Evolutionary conservation across 2,888 invertebrate genomes (phyloP).

Genomic region (Bellardia pandia): DNA sequence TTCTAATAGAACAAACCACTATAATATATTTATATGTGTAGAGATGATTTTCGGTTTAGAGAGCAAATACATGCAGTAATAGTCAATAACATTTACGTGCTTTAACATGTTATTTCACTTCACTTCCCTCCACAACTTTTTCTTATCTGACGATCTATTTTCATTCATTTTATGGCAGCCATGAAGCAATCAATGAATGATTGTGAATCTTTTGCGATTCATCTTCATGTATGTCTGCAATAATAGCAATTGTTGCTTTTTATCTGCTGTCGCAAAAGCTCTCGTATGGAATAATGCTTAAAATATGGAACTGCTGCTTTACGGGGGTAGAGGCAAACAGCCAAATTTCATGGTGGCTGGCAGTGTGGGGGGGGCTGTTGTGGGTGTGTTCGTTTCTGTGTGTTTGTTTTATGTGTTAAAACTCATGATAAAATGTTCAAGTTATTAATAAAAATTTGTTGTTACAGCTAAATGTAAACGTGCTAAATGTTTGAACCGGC

Average conservation of each 20-base stretch:
- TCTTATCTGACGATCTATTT: conserved; percentile 19
- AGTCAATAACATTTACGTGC: conserved; percentile 63
- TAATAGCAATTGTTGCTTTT: conserved; percentile 57
- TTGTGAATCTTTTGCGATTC: conserved; percentile 37
- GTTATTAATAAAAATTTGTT: conserved; percentile 2
- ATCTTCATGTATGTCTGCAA: conserved; percentile 33
- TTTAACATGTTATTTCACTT: conserved; percentile 21
- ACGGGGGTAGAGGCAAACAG: not conserved
- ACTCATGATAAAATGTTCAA: conserved; percentile 18
- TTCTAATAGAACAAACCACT: not conserved
- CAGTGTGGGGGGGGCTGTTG: not conserved
- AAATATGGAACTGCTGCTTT: not conserved
- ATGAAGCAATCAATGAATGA: conserved; percentile 55
- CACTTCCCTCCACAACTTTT: conserved; percentile 8
- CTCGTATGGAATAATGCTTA: conserved; percentile 5
- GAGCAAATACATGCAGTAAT: conserved; percentile 39
- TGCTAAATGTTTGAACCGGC: not conserved
- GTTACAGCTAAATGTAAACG: not conserved
- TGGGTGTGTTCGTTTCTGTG: too few relatives aligned
- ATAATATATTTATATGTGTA: conserved; percentile 8
- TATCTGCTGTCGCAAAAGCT: conserved; percentile 33
- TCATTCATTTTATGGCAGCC: conserved; percentile 46
- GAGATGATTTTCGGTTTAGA: conserved; percentile 9
- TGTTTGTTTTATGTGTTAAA: not conserved
- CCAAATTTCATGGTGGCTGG: not conserved